These are phyloP conservation scores for Hydropsyche tenuis DNA, from an alignment of 1,140 invertebrate genomes.

Conservation along the genomic window DNA sequence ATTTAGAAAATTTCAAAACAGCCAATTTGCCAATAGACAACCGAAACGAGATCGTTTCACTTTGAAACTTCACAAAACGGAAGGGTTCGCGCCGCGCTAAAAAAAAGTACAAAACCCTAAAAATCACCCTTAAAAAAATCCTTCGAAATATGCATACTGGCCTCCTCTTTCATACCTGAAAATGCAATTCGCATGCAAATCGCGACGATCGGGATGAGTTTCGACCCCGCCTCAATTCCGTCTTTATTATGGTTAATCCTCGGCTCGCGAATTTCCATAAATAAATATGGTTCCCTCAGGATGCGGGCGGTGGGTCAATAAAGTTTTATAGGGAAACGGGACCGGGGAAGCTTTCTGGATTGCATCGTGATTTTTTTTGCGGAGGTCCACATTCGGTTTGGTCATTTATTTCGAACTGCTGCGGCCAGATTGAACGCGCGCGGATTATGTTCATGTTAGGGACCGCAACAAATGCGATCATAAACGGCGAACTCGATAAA, in stretches of 20 bases:
- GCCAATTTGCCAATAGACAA: too few species aligned
- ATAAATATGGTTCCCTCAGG: conserved; percentile 28
- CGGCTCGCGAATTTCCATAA: conserved; percentile 29
- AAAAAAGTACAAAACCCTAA: too few species aligned
- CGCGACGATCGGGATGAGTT: conserved; percentile 15
- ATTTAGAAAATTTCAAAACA: too few species aligned
- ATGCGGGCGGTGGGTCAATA: neutral
- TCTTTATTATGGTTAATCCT: conserved; percentile 29
- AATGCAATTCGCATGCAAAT: conserved; percentile 40
- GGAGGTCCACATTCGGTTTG: neutral
- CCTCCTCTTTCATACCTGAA: neutral
- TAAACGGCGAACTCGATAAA: conserved; percentile 8
- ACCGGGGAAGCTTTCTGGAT: neutral
- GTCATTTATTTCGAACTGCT: conserved; percentile 29
- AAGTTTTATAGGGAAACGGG: conserved; percentile 24
- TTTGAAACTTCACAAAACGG: too few species aligned
- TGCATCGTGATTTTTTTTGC: conserved; percentile 26
- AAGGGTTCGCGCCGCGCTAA: too few species aligned
- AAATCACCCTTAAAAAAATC: too few species aligned
- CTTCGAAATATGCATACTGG: neutral
- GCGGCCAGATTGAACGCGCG: conserved; percentile 8
- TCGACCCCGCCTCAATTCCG: neutral
- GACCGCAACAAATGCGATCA: neutral
- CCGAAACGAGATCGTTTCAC: too few species aligned
- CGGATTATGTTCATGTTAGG: neutral